Evolutionary conservation across 2,888 invertebrate species (phyloP), one percentile per base, ranked within the genome.

Genomic region (Acrocyrtus sp.): DNA sequence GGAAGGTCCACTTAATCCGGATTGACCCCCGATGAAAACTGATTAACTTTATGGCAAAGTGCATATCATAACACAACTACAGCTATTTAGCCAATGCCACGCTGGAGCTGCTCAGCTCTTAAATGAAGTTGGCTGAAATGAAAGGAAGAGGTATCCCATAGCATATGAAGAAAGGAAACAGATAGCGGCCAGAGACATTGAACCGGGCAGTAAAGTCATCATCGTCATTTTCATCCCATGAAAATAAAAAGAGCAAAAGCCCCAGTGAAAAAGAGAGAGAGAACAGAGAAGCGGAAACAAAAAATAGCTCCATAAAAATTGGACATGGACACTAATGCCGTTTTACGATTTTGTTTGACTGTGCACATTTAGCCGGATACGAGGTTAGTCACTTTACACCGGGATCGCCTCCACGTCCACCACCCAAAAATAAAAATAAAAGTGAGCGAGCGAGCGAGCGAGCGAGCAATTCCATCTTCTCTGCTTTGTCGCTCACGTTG

Each of bases 261-360:
- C 21, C 53, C 60, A 56, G 56, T 51, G 56, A 61, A 61, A 45
- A 62, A 51, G 51, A 51, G n/a, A 41, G 51, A 51, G 51, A 50
- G 24, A 43, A n/a, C 45, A 63, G 27, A 19, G 45, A 29, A 47
- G 34, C 47, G 54, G 60, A 47, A 57, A 26, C 24, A 21, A 62
- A 39, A 62, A 39, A 47, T 62, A 43, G 24, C 62, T 57, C 56
- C 29, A 50, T 57, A 56, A 65, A 65, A 65, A 56, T 54, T 63
- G 63, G 63, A 63, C 56, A 65, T 65, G 65, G 57, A 63, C 63
- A 62, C 70, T 72, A 72, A 72, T 70, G 54, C 63, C 47, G 51
- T 63, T 72, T 63, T 63, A 63, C 63, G 58, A 51, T 50, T 58
- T 54, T 63, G 19, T 57, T 50, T 56, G 47, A 69, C 60, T 53